Evolutionary conservation across 2,113 vertebrate species (phyloP).

Genomic region (Elgaria multicarinata): DNA sequence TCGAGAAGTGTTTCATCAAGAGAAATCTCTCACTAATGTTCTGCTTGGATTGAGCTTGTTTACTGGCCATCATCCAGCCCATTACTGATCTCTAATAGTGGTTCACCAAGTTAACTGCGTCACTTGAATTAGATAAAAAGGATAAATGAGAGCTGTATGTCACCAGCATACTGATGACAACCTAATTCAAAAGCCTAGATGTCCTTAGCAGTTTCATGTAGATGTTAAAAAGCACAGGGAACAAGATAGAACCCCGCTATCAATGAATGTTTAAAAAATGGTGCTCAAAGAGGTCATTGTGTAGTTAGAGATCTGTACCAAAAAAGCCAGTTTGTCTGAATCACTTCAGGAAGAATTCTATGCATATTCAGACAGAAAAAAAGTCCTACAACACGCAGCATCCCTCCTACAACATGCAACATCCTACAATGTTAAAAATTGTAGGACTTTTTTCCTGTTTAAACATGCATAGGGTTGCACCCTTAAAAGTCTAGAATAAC

Average conservation of each 20-base stretch:
- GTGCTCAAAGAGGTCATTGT: too few relatives aligned
- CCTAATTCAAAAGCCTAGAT: neutral
- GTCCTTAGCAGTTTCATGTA: neutral
- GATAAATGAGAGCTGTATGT: neutral
- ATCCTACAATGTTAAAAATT: too few relatives aligned
- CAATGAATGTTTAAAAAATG: neutral
- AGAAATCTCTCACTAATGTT: neutral
- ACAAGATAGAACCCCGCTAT: neutral
- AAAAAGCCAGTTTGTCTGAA: neutral
- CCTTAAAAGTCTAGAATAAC: neutral
- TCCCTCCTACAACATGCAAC: too few relatives aligned
- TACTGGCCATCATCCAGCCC: neutral
- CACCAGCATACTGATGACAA: neutral
- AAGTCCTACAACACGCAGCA: too few relatives aligned
- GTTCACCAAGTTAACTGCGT: neutral
- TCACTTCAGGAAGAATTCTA: neutral
- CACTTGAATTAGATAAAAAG: neutral
- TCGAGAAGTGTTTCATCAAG: neutral
- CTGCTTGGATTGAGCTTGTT: neutral
- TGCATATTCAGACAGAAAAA: too few relatives aligned
- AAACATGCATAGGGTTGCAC: too few relatives aligned
- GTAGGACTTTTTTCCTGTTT: too few relatives aligned
- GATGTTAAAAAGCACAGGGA: neutral
- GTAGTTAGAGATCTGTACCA: neutral
- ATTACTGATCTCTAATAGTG: neutral